Percentiles rank a stretch among this genome's conserved stretches.
Conservation (phyloP, 2,113 vertebrate species). For the Albula glossodonta region DNA sequence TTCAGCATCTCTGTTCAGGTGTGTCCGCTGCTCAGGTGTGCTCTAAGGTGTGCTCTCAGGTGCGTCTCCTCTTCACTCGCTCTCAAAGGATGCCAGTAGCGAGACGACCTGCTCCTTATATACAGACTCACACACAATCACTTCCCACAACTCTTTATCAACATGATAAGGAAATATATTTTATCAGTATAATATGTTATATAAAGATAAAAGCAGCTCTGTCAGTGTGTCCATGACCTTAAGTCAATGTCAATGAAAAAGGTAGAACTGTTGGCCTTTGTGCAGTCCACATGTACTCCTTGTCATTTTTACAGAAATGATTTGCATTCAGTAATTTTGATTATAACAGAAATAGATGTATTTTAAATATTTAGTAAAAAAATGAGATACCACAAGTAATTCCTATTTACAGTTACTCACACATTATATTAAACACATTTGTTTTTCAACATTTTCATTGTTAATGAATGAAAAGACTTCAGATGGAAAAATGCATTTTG, state of each 20-base stretch:
- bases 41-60: too few relatives aligned
- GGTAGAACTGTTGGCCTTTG: neutral
- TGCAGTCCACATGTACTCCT: neutral
- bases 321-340: neutral
- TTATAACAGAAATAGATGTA: neutral
- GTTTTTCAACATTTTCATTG: too few relatives aligned
- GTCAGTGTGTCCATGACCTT: neutral
- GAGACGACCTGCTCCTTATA: conserved; percentile 45
- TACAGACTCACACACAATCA: conserved; percentile 17
- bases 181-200: neutral
- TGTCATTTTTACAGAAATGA: neutral
- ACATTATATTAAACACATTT: too few relatives aligned
- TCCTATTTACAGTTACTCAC: too few relatives aligned
- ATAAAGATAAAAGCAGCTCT: neutral
- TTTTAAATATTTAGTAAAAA: neutral
- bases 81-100: conserved; percentile 20
- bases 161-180: conserved; percentile 13
- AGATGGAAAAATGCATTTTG: too few relatives aligned
- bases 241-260: neutral
- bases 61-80: neutral
- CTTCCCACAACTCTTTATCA: conserved; percentile 16
- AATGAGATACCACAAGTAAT: too few relatives aligned
- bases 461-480: too few relatives aligned
- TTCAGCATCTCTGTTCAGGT: conserved; percentile 56
- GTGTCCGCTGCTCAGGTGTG: neutral